phyloP scores from a whole-genome alignment of 1,140 invertebrate genomes.

The Apis cerana region DNA sequence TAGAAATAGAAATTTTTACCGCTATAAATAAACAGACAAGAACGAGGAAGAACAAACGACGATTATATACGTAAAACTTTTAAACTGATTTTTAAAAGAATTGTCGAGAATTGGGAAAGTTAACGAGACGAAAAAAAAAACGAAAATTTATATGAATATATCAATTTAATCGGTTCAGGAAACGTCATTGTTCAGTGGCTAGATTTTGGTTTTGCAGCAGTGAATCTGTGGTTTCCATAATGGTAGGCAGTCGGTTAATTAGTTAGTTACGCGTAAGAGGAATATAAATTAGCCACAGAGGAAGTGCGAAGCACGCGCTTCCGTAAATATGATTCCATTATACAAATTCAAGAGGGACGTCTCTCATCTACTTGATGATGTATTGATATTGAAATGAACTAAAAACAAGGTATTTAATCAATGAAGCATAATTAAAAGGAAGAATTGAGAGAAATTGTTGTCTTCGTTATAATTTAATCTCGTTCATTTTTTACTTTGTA shows the following conservation, averaged over 20 bases:
- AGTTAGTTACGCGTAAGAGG: slow-evolving; percentile 44
- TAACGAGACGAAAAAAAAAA: background rate
- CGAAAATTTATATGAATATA: background rate
- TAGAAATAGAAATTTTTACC: no score
- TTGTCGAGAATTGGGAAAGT: background rate
- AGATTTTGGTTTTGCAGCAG: slow-evolving; percentile 5
- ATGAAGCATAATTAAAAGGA: background rate
- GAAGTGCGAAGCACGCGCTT: no score
- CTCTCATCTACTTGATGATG: no score
- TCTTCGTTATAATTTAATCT: no score
- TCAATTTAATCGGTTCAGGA: background rate
- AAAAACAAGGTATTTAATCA: background rate
- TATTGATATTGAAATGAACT: background rate
- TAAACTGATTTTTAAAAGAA: background rate
- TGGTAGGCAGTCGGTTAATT: slow-evolving; percentile 35
- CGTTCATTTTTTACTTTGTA: no score
- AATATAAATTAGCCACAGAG: slow-evolving; percentile 37
- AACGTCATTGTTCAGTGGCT: background rate
- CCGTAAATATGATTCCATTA: background rate
- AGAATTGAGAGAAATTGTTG: background rate
- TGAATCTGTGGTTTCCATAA: slow-evolving; percentile 13
- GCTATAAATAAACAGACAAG: no score
- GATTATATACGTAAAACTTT: no score
- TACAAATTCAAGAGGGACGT: background rate
- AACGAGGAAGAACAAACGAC: no score